Conservation (phyloP, 2,888 invertebrate species). For the Philonicus albiceps region DNA sequence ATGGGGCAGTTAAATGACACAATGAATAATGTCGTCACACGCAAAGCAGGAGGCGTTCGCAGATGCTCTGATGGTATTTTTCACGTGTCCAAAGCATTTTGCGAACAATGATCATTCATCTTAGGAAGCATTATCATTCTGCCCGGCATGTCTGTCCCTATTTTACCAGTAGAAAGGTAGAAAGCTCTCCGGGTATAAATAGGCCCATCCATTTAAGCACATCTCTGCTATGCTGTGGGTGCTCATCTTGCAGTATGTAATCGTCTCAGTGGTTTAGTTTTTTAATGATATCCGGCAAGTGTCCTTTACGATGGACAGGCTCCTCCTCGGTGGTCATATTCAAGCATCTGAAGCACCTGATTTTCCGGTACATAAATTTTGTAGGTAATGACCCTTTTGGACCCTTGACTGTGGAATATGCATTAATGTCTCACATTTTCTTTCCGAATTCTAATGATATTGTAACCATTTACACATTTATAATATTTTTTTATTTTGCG, state of each 20-base stretch:
- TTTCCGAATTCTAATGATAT: too few relatives aligned
- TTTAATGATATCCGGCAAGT: not conserved
- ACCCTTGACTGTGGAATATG: not conserved
- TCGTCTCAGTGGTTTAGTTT: not conserved
- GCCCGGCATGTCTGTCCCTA: not conserved
- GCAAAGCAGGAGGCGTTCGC: not conserved
- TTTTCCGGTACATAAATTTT: not conserved
- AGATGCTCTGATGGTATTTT: not conserved
- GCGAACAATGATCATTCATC: constrained; percentile 34
- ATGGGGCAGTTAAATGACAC: not conserved
- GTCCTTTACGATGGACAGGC: not conserved
- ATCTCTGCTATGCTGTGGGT: not conserved
- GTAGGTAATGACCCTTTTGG: not conserved
- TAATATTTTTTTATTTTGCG: too few relatives aligned
- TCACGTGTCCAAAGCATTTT: constrained; percentile 35
- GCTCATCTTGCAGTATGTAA: not conserved
- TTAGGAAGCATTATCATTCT: constrained; percentile 20
- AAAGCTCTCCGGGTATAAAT: not conserved
- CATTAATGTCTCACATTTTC: not conserved
- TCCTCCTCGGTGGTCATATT: not conserved
- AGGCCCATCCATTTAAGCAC: not conserved
- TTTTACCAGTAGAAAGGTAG: not conserved
- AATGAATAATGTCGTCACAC: not conserved
- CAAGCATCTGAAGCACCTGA: not conserved
- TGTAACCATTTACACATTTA: too few relatives aligned